Evolutionary conservation across 1,140 invertebrate species (phyloP).

Genomic region (Globodera ellingtonae): DNA sequence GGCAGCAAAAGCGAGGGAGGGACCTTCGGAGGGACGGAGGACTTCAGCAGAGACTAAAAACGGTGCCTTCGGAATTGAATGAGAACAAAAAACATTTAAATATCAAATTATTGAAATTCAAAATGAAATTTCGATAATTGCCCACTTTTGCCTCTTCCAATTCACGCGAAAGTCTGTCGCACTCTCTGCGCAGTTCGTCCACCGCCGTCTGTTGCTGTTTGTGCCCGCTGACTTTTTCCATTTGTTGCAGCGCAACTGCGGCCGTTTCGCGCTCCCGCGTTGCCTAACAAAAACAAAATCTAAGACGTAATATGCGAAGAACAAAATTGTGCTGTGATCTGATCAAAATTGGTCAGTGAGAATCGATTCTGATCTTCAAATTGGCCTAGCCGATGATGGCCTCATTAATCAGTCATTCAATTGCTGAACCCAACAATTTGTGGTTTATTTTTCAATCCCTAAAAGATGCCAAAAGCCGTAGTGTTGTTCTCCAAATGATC

Average conservation of each 20-base stretch:
- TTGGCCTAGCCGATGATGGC: too few species aligned
- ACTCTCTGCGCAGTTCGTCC: constrained; percentile 7
- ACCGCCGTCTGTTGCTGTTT: not conserved
- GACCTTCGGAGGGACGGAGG: not conserved
- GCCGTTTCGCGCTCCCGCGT: not conserved
- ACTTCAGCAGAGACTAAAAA: not conserved
- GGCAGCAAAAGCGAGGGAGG: not conserved
- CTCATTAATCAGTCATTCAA: too few species aligned
- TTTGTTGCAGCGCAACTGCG: not conserved
- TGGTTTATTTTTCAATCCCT: too few species aligned
- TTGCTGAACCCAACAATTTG: too few species aligned
- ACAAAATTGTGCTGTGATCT: too few species aligned
- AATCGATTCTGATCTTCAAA: too few species aligned
- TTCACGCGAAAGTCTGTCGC: constrained; percentile 15
- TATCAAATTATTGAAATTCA: not conserved
- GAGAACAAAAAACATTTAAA: too few species aligned
- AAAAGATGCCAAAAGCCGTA: too few species aligned
- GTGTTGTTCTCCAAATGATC: too few species aligned
- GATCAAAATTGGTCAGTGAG: too few species aligned
- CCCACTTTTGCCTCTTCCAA: constrained; percentile 18
- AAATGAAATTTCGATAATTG: not conserved
- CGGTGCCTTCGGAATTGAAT: too few species aligned
- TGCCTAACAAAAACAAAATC: not conserved
- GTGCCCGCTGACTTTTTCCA: not conserved
- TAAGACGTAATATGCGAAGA: too few species aligned